Evolutionary conservation across 1,140 invertebrate genomes (phyloP).

Genomic region (Cyclargus thomasi): DNA sequence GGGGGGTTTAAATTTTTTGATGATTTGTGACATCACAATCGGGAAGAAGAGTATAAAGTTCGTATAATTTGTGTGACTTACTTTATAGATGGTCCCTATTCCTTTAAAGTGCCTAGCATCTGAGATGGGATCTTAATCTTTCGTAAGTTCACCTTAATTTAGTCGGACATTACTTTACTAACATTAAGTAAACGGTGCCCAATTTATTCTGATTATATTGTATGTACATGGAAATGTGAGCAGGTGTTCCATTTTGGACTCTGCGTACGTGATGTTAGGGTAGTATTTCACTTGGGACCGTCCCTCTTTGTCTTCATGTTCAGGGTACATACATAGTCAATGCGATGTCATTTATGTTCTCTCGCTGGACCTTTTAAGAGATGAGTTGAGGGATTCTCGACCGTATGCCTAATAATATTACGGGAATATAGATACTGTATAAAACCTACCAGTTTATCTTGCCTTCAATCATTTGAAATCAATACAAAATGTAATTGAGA

Average conservation of each 20-base stretch:
- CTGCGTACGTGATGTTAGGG: not conserved
- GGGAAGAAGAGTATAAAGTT: no score
- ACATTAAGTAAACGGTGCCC: slow-evolving; percentile 15
- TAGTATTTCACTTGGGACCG: slow-evolving; percentile 5
- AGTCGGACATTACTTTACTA: slow-evolving; percentile 16
- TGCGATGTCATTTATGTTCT: slow-evolving; percentile 38
- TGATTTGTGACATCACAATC: no score
- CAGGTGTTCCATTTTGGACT: not conserved
- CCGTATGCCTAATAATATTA: slow-evolving; percentile 22
- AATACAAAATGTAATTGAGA: no score
- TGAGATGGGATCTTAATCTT: not conserved
- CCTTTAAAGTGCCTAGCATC: no score
- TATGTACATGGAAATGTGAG: not conserved
- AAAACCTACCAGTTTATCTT: no score
- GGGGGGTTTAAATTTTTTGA: no score
- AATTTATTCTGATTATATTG: slow-evolving; percentile 15
- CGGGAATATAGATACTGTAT: not conserved
- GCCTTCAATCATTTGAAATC: no score
- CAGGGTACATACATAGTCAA: slow-evolving; percentile 57
- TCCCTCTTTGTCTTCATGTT: slow-evolving; percentile 12
- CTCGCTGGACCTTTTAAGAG: slow-evolving; percentile 46
- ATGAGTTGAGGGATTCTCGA: slow-evolving; percentile 41
- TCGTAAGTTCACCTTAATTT: not conserved
- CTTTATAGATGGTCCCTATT: no score
- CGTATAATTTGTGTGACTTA: no score